Percentiles rank a stretch among this genome's conserved stretches.
phyloP scores from a whole-genome alignment of 2,888 invertebrate genomes.

The Kryphioiulus occultus region DNA sequence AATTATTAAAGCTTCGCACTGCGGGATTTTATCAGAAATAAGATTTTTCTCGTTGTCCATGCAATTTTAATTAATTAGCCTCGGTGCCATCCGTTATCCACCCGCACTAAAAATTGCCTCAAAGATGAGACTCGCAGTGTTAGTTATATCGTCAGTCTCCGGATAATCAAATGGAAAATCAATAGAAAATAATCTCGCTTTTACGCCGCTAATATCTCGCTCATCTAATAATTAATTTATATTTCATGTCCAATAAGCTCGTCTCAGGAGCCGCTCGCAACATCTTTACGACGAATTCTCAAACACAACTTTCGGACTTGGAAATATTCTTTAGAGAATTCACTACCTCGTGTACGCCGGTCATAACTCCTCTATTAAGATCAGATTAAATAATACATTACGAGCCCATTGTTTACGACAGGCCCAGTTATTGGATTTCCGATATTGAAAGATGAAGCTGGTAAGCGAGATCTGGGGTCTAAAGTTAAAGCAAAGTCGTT shows the following conservation, averaged over 20 bases:
- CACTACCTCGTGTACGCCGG: not conserved
- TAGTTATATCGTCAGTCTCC: not conserved
- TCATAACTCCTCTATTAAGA: too few relatives aligned
- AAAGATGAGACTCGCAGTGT: not conserved
- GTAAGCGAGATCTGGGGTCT: too few relatives aligned
- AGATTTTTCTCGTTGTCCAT: not conserved
- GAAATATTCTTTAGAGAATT: not conserved
- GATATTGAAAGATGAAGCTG: too few relatives aligned
- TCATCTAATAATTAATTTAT: constrained; percentile 5
- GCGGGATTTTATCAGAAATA: not conserved
- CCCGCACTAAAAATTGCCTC: not conserved
- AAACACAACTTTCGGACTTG: not conserved
- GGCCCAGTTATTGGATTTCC: too few relatives aligned
- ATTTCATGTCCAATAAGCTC: not conserved
- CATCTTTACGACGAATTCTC: not conserved
- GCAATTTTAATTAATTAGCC: not conserved
- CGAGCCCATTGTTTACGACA: too few relatives aligned
- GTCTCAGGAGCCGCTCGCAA: not conserved
- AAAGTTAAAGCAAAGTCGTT: too few relatives aligned
- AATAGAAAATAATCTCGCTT: constrained; percentile 5
- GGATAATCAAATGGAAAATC: constrained; percentile 5
- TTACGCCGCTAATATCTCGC: not conserved
- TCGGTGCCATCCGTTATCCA: not conserved
- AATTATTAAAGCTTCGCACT: not conserved
- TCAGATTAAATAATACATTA: too few relatives aligned